These are phyloP conservation scores for Chorisops tibialis DNA, from an alignment of 2,888 invertebrate genomes.

Conservation along the genomic window DNA sequence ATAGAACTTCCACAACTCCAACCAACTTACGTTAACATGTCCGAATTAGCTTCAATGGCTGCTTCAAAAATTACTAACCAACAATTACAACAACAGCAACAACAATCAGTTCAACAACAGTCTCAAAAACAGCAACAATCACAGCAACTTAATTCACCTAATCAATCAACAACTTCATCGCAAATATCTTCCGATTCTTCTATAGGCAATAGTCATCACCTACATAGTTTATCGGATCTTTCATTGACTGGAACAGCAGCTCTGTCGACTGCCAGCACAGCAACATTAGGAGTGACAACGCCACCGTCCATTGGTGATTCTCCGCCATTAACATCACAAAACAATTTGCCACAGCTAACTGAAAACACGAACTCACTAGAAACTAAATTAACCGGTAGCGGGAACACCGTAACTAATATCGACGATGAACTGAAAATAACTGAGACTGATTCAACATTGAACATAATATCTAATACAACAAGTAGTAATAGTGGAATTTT, in stretches of 20 bases:
- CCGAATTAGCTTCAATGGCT: slow-evolving; percentile 79
- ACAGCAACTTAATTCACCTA: slow-evolving; percentile 32
- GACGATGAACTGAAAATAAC: slow-evolving; percentile 48
- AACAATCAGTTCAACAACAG: slow-evolving; percentile 54
- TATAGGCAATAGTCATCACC: slow-evolving; percentile 30
- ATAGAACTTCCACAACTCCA: slow-evolving; percentile 49
- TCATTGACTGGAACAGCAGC: slow-evolving; percentile 39
- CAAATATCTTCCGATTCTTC: slow-evolving; percentile 45
- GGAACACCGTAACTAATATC: background rate
- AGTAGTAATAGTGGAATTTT: slow-evolving; percentile 10
- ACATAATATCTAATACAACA: slow-evolving; percentile 18
- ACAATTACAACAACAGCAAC: slow-evolving; percentile 43
- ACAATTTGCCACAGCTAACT: slow-evolving; percentile 50
- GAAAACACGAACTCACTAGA: slow-evolving; percentile 46
- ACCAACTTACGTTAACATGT: slow-evolving; percentile 90
- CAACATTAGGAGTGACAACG: slow-evolving; percentile 38
- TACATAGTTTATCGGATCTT: slow-evolving; percentile 31
- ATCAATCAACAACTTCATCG: slow-evolving; percentile 40
- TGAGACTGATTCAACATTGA: slow-evolving; percentile 39
- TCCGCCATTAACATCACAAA: slow-evolving; percentile 49
- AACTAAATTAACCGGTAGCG: background rate
- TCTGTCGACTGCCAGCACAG: slow-evolving; percentile 29
- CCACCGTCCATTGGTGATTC: slow-evolving; percentile 43
- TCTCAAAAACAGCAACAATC: slow-evolving; percentile 54
- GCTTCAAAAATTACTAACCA: slow-evolving; percentile 67